Base-by-base conservation (phyloP, 1,140 invertebrate genomes). In the Periplaneta americana region DNA sequence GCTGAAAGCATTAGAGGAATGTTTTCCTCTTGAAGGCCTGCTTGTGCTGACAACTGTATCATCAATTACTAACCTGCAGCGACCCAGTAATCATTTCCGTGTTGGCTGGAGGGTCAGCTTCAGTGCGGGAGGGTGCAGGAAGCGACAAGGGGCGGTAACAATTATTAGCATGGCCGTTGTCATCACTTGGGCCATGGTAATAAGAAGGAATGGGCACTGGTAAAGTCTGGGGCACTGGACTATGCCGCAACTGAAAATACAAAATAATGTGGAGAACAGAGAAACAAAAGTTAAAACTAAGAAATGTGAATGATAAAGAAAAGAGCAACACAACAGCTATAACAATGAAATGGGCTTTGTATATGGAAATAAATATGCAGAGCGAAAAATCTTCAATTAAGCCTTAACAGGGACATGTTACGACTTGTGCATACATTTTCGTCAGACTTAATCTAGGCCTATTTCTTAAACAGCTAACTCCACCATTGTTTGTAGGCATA, bases 191-290 rank as follows among this genome's bases (percentile, higher is more conserved):
- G 28, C 34, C 36, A 36, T 36, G 76, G 33, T 39, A 66, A 75
- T 74, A 37, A 34, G 18, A 80, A 35, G 80, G 80, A 37, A 80
- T 66, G 9, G 80, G 37, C 34, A 80, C 74, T 28, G 80, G 80
- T 31, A 75, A 66, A 66, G 80, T 80, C 28, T 80, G 80, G 33
- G 80, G 80, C 34, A 35, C 34, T 33, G 80, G 34, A 17, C n/a
- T 36, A 34, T 36, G 74, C 48, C 28, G 66, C 34, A 80, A 66
- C 80, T 80, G 80, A 74, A 80, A 80, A 80, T 39, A 80, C 48
- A 80, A 39, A 80, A 48, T 78, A 36, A 76, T 31, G 4, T 76
- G 17, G 15, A 76, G 34, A 76, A 76, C 34, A 76, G 75, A 22
- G 10, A 34, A 34, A 76, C n/a, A 76, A 76, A 17, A 75, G 22